Conservation (phyloP, 2,797 vertebrate genomes). For the Trachurus trachurus region DNA sequence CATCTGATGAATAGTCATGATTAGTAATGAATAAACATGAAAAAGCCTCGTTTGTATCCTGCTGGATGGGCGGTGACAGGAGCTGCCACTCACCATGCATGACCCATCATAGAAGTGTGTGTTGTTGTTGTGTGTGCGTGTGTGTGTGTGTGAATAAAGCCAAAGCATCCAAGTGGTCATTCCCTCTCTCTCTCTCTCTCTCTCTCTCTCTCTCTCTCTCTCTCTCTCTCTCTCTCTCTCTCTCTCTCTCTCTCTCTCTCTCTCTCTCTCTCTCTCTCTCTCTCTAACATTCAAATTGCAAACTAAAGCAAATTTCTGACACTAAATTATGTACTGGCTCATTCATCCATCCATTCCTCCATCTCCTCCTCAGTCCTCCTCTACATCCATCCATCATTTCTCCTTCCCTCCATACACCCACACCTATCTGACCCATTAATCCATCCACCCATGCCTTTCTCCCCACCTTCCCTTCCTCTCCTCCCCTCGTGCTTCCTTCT, state of each 20-base stretch:
- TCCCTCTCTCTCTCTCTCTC: background rate
- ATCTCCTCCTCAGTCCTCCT: conserved; percentile 5
- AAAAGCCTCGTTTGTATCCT: conserved; percentile 31
- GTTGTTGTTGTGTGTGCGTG: no score
- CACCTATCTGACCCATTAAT: conserved; percentile 17
- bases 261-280: background rate
- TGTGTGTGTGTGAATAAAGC: conserved; percentile 22
- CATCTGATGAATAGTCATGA: conserved; percentile 37
- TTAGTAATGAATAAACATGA: conserved; percentile 34
- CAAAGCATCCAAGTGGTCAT: background rate
- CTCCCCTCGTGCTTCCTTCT: background rate
- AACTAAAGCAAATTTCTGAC: conserved; percentile 34
- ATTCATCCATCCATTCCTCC: conserved; percentile 22
- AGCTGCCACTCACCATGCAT: conserved; percentile 35
- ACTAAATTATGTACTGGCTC: conserved; percentile 26
- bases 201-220: conserved; percentile 2
- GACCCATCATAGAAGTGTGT: conserved; percentile 2
- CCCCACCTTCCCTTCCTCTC: background rate
- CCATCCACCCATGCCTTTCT: background rate
- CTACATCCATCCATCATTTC: conserved; percentile 37
- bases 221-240: background rate
- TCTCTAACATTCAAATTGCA: conserved; percentile 28
- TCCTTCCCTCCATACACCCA: background rate
- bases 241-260: conserved; percentile 5
- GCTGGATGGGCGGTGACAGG: background rate